Evolutionary conservation across 2,888 invertebrate genomes (phyloP).

Genomic region (Gari tellinella): DNA sequence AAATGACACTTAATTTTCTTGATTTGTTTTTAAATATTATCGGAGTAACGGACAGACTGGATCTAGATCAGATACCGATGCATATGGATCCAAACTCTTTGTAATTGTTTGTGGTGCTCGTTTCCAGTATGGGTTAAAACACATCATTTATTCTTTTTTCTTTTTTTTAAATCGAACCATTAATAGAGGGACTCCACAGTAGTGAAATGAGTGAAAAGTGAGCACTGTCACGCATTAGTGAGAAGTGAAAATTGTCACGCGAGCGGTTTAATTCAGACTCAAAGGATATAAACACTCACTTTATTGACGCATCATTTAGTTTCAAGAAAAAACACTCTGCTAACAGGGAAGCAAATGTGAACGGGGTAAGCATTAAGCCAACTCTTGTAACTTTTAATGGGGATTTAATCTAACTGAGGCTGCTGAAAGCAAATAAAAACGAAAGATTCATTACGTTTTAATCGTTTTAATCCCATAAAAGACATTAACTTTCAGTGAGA

Average conservation of each 20-base stretch:
- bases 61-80: too few relatives aligned
- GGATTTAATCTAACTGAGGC: slow-evolving; percentile 27
- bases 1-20: too few relatives aligned
- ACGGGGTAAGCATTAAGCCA: slow-evolving; percentile 1
- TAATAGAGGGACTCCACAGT: neutral
- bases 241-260: slow-evolving; percentile 30
- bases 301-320: slow-evolving; percentile 39
- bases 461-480: neutral
- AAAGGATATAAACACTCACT: slow-evolving; percentile 41
- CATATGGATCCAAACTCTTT: too few relatives aligned
- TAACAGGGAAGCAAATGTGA: slow-evolving; percentile 6
- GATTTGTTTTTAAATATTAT: too few relatives aligned
- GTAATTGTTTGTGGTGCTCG: too few relatives aligned
- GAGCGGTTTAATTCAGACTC: slow-evolving; percentile 37
- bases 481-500: too few relatives aligned
- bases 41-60: too few relatives aligned
- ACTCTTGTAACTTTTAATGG: slow-evolving; percentile 37
- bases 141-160: too few relatives aligned
- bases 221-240: slow-evolving; percentile 29
- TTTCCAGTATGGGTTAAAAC: too few relatives aligned
- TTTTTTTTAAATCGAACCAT: too few relatives aligned
- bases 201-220: slow-evolving; percentile 2
- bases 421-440: slow-evolving; percentile 1
- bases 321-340: slow-evolving; percentile 5
- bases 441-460: neutral